These are phyloP conservation scores for Samia ricini DNA, from an alignment of 1,140 invertebrate genomes.

Conservation along the genomic window DNA sequence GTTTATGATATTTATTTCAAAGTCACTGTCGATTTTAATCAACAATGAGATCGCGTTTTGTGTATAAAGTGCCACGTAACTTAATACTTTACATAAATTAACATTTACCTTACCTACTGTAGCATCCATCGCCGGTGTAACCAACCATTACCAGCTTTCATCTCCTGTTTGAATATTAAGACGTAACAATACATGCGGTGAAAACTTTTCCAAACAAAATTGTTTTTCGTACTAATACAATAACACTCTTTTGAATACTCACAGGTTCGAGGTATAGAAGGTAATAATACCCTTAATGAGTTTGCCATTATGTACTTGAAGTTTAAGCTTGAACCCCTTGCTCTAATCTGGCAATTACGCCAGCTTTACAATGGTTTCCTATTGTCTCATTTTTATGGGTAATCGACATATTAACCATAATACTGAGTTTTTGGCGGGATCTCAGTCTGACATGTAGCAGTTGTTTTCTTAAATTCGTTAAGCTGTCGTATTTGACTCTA, in stretches of 20 bases:
- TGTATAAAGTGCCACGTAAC: constrained; percentile 56
- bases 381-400: too few species aligned
- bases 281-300: not conserved
- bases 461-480: too few species aligned
- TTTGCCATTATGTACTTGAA: not conserved
- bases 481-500: too few species aligned
- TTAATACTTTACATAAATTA: constrained; percentile 62
- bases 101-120: constrained; percentile 38
- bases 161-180: constrained; percentile 62
- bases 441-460: too few species aligned
- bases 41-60: constrained; percentile 62
- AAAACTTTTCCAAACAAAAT: constrained; percentile 29
- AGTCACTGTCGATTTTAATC: constrained; percentile 48
- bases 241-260: not conserved
- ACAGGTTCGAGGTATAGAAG: not conserved
- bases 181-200: constrained; percentile 53
- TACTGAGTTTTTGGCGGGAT: too few species aligned
- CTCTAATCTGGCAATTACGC: too few species aligned
- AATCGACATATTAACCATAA: too few species aligned
- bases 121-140: constrained; percentile 52
- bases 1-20: not conserved
- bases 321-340: too few species aligned
- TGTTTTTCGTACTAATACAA: constrained; percentile 19
- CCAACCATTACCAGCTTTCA: constrained; percentile 62
- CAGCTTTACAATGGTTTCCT: too few species aligned